Evolutionary conservation across 2,113 vertebrate species (phyloP).

Genomic region (Campylomormyrus tamandua): DNA sequence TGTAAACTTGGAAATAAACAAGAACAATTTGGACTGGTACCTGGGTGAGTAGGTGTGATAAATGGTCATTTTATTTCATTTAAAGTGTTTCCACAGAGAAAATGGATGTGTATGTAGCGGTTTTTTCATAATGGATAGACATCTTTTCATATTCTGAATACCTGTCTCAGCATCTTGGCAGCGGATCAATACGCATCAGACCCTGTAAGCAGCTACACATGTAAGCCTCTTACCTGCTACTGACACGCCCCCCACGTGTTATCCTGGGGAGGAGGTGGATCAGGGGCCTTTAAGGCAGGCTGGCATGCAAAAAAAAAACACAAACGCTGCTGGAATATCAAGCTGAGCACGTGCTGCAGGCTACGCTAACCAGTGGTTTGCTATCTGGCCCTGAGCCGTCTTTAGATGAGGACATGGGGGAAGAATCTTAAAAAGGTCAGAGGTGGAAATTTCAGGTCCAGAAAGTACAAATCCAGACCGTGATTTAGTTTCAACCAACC

Average conservation of each 20-base stretch:
- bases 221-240: conserved; percentile 12
- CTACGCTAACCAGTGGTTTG: neutral
- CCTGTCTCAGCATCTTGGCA: neutral
- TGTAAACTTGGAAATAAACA: neutral
- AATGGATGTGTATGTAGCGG: neutral
- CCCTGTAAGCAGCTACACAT: conserved; percentile 13
- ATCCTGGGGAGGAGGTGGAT: neutral
- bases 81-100: neutral
- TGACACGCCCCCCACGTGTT: neutral
- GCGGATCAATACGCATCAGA: neutral
- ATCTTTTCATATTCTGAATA: neutral
- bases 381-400: neutral
- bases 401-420: neutral
- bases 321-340: neutral
- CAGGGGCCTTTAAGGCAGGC: neutral
- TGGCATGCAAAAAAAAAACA: neutral
- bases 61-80: neutral
- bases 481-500: no score
- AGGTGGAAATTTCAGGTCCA: no score
- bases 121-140: neutral
- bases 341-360: neutral
- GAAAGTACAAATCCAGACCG: no score
- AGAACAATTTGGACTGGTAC: neutral
- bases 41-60: neutral
- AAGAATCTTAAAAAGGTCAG: neutral